These are phyloP conservation scores for Hoplias malabaricus DNA, from an alignment of 2,113 vertebrate species.

Conservation along the genomic window DNA sequence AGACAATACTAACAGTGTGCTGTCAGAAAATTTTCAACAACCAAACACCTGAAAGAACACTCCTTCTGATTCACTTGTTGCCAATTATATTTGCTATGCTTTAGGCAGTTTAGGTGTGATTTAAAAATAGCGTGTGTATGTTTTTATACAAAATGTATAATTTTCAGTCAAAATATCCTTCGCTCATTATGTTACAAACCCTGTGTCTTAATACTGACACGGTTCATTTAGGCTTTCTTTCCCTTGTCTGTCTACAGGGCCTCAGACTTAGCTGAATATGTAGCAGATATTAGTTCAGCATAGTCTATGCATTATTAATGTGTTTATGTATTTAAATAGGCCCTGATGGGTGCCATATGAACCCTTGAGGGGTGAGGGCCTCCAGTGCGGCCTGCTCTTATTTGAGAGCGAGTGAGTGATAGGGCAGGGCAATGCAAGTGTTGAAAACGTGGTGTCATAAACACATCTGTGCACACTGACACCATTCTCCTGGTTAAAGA, in stretches of 20 bases:
- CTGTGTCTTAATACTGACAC: constrained; percentile 21
- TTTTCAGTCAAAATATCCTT: constrained; percentile 46
- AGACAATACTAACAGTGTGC: constrained; percentile 48
- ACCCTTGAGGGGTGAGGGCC: constrained; percentile 16
- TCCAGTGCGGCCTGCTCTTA: background rate
- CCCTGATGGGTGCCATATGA: constrained; percentile 73
- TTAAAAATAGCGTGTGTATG: constrained; percentile 38
- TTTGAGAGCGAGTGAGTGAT: constrained; percentile 5
- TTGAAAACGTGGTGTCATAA: constrained; percentile 22
- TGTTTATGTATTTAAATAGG: constrained; percentile 64
- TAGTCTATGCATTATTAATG: constrained; percentile 53
- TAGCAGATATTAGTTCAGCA: constrained; percentile 30
- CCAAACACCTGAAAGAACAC: constrained; percentile 31
- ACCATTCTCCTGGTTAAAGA: background rate
- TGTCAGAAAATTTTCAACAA: constrained; percentile 26
- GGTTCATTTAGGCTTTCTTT: background rate
- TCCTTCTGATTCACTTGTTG: constrained; percentile 35
- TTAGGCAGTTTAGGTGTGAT: constrained; percentile 33
- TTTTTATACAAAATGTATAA: constrained; percentile 42
- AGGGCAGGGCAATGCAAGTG: background rate
- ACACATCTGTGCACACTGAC: constrained; percentile 16
- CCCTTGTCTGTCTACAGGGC: background rate
- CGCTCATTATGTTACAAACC: constrained; percentile 17
- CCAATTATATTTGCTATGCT: constrained; percentile 35
- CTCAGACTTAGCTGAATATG: constrained; percentile 2